Evolutionary conservation across 2,888 invertebrate species (phyloP).

Genomic region (Agrotis exclamationis): DNA sequence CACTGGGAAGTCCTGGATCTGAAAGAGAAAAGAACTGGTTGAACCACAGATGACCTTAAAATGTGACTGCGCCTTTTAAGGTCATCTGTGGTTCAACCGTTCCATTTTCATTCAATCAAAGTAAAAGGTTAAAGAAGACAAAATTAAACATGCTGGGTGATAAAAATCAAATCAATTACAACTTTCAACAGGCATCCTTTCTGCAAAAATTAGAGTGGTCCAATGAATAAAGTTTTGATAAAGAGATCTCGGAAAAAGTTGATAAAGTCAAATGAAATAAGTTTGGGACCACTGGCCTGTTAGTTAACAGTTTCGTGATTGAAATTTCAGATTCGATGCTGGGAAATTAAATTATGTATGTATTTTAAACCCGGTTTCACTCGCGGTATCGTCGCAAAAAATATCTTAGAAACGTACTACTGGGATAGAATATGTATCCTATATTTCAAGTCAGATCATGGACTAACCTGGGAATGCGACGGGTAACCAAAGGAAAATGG

Average conservation of each 20-base stretch:
- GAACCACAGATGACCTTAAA: too few relatives aligned
- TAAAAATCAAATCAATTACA: conserved; percentile 61
- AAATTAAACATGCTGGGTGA: conserved; percentile 44
- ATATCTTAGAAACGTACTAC: too few relatives aligned
- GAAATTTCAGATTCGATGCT: conserved; percentile 63
- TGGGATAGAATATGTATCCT: background rate
- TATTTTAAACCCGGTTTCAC: conserved; percentile 24
- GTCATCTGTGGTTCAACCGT: background rate
- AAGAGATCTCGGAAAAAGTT: conserved; percentile 60
- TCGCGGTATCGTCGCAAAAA: too few relatives aligned
- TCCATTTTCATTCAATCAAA: conserved; percentile 7
- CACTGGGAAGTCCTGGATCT: too few relatives aligned
- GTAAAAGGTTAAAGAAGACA: conserved; percentile 13
- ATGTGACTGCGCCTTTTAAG: too few relatives aligned
- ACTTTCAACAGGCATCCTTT: conserved; percentile 54
- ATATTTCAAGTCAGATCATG: background rate
- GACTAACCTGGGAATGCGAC: too few relatives aligned
- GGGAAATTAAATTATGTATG: conserved; percentile 61
- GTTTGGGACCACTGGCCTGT: conserved; percentile 56
- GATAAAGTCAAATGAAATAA: conserved; percentile 60
- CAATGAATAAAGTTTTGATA: conserved; percentile 62
- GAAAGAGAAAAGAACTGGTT: too few relatives aligned
- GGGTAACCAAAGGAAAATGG: too few relatives aligned
- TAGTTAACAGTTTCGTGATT: conserved; percentile 61
- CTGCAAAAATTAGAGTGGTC: conserved; percentile 52